A percentile compares a stretch with the other conserved stretches of the same genome.
Conservation (phyloP, 2,888 invertebrate genomes). For the Phyllotreta cruciferae region DNA sequence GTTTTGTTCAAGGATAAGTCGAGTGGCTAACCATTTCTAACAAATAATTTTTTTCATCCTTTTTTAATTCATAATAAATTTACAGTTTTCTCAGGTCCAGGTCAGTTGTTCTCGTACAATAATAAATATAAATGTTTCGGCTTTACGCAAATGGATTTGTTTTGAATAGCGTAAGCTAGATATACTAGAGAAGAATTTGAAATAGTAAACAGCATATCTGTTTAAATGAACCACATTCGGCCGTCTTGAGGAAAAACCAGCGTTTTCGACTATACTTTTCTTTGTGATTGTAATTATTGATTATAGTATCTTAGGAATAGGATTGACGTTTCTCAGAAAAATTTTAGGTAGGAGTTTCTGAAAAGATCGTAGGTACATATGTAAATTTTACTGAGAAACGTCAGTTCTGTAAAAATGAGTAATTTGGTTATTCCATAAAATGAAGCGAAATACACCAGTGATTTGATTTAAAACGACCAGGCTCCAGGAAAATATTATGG, state of each 20-base stretch:
- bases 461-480: constrained; percentile 2
- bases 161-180: constrained; percentile 9
- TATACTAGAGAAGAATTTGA: not conserved
- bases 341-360: constrained; percentile 12
- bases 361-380: not conserved
- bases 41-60: constrained; percentile 19
- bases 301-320: constrained; percentile 12
- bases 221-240: not conserved
- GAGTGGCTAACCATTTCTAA: constrained; percentile 5
- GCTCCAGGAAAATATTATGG: constrained; percentile 5
- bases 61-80: constrained; percentile 17
- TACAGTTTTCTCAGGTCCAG: constrained; percentile 14
- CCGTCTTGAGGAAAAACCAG: constrained; percentile 1
- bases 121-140: not conserved
- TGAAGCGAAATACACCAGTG: constrained; percentile 6
- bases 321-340: constrained; percentile 18
- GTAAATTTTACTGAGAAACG: too few species aligned
- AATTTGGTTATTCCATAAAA: constrained; percentile 3
- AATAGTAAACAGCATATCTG: not conserved
- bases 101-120: constrained; percentile 13
- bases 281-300: constrained; percentile 23
- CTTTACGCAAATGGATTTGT: constrained; percentile 13
- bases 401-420: constrained; percentile 3
- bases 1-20: constrained; percentile 14
- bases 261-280: constrained; percentile 8